A percentile compares a stretch with the other conserved stretches of the same genome.
These are phyloP conservation scores for Fundulus diaphanus DNA, from an alignment of 2,797 vertebrate species.

Conservation along the genomic window DNA sequence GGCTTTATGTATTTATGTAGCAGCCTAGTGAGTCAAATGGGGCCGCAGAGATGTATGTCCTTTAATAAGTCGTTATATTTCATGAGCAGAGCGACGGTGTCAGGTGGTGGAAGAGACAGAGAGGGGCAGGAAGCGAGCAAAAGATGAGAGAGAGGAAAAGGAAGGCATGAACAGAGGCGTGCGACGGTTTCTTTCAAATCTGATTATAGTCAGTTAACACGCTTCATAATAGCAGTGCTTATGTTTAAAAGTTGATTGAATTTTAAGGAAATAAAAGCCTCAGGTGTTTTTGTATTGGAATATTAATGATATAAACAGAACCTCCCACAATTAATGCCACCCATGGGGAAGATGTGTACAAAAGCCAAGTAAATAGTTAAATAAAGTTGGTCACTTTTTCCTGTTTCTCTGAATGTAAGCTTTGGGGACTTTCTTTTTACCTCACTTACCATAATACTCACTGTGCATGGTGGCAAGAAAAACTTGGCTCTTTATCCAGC, in stretches of 20 bases:
- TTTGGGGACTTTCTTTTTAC: no score
- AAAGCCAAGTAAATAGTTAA: no score
- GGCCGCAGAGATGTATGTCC: conserved; percentile 78
- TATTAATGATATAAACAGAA: background rate
- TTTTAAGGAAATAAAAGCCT: background rate
- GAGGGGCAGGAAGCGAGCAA: conserved; percentile 39
- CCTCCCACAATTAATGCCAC: background rate
- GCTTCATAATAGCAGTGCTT: background rate
- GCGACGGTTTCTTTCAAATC: background rate
- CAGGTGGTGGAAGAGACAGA: conserved; percentile 65
- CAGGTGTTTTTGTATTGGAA: background rate
- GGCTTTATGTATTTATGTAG: conserved; percentile 72
- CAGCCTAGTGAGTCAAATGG: conserved; percentile 74
- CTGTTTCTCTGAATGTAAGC: no score
- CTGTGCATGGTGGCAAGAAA: no score
- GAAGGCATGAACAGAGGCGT: background rate
- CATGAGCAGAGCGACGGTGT: conserved; percentile 75
- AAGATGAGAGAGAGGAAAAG: conserved; percentile 13
- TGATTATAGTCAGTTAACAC: background rate
- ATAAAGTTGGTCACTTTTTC: no score
- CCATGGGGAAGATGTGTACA: no score
- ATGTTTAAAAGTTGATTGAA: background rate
- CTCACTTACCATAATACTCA: no score
- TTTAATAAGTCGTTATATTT: conserved; percentile 85
- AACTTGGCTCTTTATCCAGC: no score